phyloP scores from a whole-genome alignment of 2,888 invertebrate genomes.

The Euplagia quadripunctaria region DNA sequence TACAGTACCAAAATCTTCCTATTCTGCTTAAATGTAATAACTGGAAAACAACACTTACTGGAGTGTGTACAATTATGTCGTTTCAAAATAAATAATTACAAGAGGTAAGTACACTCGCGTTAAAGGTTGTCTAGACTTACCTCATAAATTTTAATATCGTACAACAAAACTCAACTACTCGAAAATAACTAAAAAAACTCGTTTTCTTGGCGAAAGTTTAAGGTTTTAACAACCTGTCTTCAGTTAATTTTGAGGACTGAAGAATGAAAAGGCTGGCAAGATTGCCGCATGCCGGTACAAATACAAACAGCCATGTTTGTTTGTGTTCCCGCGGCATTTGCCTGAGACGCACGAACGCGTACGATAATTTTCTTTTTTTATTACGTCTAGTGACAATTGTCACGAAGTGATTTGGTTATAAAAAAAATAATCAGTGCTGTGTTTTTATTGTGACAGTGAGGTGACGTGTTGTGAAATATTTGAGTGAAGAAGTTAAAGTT shows the following conservation, averaged over 20 bases:
- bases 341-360: slow-evolving; percentile 71
- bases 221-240: slow-evolving; percentile 50
- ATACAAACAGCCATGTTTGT: slow-evolving; percentile 38
- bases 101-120: not conserved
- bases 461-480: slow-evolving; percentile 37
- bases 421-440: slow-evolving; percentile 29
- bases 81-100: not conserved
- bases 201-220: slow-evolving; percentile 38
- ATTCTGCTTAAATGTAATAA: too few species aligned
- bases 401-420: slow-evolving; percentile 22
- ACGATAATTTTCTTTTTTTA: slow-evolving; percentile 44
- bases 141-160: not conserved
- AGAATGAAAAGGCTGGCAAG: slow-evolving; percentile 50
- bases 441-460: slow-evolving; percentile 33
- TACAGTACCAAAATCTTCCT: not conserved
- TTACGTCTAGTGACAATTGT: slow-evolving; percentile 36
- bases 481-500: not conserved
- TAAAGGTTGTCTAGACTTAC: not conserved
- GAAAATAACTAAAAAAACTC: slow-evolving; percentile 34
- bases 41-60: not conserved
- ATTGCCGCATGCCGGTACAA: not conserved
- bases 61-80: not conserved
- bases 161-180: not conserved
- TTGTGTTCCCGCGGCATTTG: slow-evolving; percentile 61
- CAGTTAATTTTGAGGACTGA: slow-evolving; percentile 45